phyloP scores from a whole-genome alignment of 2,113 vertebrate genomes.

The Anseranas semipalmata region DNA sequence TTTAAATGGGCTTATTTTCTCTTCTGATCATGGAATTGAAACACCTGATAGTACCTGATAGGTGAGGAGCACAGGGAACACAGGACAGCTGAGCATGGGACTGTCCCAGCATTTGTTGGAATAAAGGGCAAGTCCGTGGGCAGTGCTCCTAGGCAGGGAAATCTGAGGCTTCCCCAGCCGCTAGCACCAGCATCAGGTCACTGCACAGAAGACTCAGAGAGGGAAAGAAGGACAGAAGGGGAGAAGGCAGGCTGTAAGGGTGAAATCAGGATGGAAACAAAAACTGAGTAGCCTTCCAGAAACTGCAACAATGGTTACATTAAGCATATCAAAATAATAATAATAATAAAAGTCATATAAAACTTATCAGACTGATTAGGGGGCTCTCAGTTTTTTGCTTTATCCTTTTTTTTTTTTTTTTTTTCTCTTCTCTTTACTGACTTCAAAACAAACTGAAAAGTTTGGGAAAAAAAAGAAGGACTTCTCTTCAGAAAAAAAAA shows the following conservation, averaged over 20 bases:
- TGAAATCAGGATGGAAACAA: background rate
- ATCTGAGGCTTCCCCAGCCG: background rate
- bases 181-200: background rate
- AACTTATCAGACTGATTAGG: background rate
- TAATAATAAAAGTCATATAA: background rate
- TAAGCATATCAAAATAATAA: background rate
- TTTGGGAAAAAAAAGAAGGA: background rate
- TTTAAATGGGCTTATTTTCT: slow-evolving; percentile 16
- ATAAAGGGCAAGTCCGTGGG: background rate
- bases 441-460: background rate
- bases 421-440: background rate
- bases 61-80: background rate
- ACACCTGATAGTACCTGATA: background rate
- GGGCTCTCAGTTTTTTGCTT: background rate
- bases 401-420: background rate
- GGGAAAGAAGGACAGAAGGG: background rate
- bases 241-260: background rate
- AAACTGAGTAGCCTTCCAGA: background rate
- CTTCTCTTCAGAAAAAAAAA: background rate
- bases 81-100: background rate
- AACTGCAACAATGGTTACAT: background rate
- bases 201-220: background rate
- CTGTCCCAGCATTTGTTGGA: background rate
- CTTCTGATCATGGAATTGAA: background rate
- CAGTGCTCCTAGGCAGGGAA: background rate